phyloP scores from a whole-genome alignment of 2,888 invertebrate species.

The Amblyjoppa fuscipennis region DNA sequence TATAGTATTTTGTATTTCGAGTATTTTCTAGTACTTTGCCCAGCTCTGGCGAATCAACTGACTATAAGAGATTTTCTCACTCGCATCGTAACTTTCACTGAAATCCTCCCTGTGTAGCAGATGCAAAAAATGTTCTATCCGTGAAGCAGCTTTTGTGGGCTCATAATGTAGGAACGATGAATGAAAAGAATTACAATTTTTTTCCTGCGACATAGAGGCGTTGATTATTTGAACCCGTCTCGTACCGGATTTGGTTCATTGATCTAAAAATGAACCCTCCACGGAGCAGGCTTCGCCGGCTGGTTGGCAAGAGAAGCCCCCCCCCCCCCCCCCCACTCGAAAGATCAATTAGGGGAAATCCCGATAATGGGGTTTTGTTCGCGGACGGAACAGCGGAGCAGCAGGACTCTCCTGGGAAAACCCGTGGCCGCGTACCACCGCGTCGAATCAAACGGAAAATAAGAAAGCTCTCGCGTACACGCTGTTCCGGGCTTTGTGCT shows the following conservation, averaged over 20 bases:
- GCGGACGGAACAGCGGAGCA: conserved; percentile 62
- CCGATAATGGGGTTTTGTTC: conserved; percentile 78
- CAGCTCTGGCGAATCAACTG: too few species aligned
- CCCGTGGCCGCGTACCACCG: conserved; percentile 50
- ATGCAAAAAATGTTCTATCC: not conserved
- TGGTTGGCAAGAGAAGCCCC: conserved; percentile 32
- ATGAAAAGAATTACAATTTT: conserved; percentile 13
- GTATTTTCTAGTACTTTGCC: too few species aligned
- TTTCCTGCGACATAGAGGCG: not conserved
- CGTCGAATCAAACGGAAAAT: conserved; percentile 76
- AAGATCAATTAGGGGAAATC: conserved; percentile 81
- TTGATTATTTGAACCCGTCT: conserved; percentile 19
- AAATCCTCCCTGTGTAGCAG: too few species aligned
- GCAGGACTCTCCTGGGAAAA: conserved; percentile 68
- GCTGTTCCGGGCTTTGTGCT: conserved; percentile 39
- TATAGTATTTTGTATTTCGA: too few species aligned
- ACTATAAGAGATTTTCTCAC: too few species aligned
- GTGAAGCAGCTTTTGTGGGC: not conserved
- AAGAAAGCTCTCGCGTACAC: conserved; percentile 71
- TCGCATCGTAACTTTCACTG: too few species aligned
- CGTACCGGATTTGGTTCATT: conserved; percentile 41
- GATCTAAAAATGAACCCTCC: conserved; percentile 47
- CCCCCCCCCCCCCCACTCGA: conserved; percentile 66
- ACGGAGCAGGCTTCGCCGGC: conserved; percentile 45
- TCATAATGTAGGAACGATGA: not conserved